phyloP scores from a whole-genome alignment of 2,797 vertebrate genomes.

The Lithobates sylvaticus region DNA sequence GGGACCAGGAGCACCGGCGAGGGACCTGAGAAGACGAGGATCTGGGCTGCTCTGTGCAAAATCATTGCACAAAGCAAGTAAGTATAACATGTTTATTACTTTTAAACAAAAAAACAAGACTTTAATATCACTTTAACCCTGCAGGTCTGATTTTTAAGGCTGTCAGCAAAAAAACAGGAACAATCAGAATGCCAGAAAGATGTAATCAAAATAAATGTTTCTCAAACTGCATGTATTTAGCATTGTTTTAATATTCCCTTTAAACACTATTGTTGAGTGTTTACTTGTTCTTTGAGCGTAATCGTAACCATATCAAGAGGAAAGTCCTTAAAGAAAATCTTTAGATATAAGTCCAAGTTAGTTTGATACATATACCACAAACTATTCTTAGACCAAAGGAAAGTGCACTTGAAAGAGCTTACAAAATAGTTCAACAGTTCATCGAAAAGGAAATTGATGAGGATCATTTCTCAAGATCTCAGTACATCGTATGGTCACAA shows the following conservation, averaged over 20 bases:
- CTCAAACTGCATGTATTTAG: not conserved
- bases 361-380: constrained; percentile 42
- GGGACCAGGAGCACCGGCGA: too few species aligned
- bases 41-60: too few species aligned
- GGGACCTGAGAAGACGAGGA: too few species aligned
- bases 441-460: constrained; percentile 38
- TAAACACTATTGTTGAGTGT: not conserved
- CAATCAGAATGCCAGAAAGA: not conserved
- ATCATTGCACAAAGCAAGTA: too few species aligned
- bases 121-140: too few species aligned
- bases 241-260: not conserved
- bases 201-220: not conserved
- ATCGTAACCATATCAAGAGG: constrained; percentile 12
- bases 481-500: constrained; percentile 37
- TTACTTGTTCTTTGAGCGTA: not conserved
- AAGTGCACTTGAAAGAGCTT: constrained; percentile 37
- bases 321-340: not conserved
- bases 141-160: not conserved
- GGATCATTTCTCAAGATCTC: constrained; percentile 5
- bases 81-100: too few species aligned
- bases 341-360: constrained; percentile 5
- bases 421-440: constrained; percentile 28
- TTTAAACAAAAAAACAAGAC: too few species aligned
- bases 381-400: constrained; percentile 43
- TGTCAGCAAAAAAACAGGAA: not conserved